These are phyloP conservation scores for Nasonovia ribisnigri DNA, from an alignment of 2,888 invertebrate genomes.

Conservation along the genomic window DNA sequence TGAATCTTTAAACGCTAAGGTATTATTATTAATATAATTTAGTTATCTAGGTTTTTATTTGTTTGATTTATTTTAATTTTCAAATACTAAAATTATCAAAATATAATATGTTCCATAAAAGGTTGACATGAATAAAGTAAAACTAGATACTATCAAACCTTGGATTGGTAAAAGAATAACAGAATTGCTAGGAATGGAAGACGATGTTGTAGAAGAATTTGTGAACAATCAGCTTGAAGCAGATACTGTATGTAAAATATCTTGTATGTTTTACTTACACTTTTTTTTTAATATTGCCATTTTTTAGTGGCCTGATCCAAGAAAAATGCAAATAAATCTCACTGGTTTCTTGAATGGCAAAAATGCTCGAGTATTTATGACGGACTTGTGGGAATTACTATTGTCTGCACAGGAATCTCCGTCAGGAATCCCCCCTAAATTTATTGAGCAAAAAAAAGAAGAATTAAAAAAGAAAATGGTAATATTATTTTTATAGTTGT, in stretches of 20 bases:
- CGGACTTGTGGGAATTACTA: conserved; percentile 95
- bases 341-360: conserved; percentile 99
- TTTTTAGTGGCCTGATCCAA: conserved; percentile 92
- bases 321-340: conserved; percentile 99
- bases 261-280: background rate
- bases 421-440: conserved; percentile 93
- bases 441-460: conserved; percentile 96
- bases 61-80: background rate
- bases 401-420: conserved; percentile 96
- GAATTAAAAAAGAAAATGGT: conserved; percentile 93
- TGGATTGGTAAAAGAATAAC: conserved; percentile 99
- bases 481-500: conserved; percentile 67
- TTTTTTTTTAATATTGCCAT: conserved; percentile 26
- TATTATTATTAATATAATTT: conserved; percentile 69
- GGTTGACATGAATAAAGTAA: conserved; percentile 99
- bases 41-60: background rate
- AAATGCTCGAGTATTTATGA: conserved; percentile 97
- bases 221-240: conserved; percentile 97
- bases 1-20: conserved; percentile 92
- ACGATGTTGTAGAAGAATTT: conserved; percentile 98
- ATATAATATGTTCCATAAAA: conserved; percentile 70
- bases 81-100: background rate
- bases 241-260: conserved; percentile 79
- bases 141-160: conserved; percentile 96
- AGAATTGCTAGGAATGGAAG: conserved; percentile 96